Conservation (phyloP, 30 jellyfish, hydroid and myxozoan species). For the Catostylus mosaicus region DNA sequence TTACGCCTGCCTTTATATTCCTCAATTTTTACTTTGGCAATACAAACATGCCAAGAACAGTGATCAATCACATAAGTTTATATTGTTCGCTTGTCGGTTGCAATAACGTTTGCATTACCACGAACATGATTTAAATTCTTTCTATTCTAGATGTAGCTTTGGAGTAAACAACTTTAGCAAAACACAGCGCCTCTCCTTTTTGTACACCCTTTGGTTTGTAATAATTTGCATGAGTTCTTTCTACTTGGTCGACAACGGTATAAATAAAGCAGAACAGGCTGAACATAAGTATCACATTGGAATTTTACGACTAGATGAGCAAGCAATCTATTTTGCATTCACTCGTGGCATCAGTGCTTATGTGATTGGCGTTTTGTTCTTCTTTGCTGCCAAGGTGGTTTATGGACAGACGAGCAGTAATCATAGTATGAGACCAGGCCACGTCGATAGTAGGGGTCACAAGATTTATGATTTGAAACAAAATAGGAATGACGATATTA, state of each 20-base stretch:
- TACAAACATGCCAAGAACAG: no score
- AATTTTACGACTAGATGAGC: conserved; percentile 15
- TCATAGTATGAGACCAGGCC: not conserved
- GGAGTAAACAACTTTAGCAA: conserved; percentile 46
- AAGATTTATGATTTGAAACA: not conserved
- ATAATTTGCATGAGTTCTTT: conserved; percentile 30
- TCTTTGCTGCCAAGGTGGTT: conserved; percentile 3
- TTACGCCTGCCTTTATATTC: no score
- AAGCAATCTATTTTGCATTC: conserved; percentile 5
- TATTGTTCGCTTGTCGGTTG: no score
- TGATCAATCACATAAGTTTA: no score
- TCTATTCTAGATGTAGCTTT: conserved; percentile 19
- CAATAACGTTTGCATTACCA: no score
- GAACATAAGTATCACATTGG: conserved; percentile 41
- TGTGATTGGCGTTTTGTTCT: conserved; percentile 21
- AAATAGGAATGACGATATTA: not conserved
- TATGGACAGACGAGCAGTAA: conserved; percentile 7
- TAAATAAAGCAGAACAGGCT: not conserved
- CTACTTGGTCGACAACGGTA: not conserved
- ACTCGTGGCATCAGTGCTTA: conserved; percentile 13
- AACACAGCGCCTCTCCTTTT: conserved; percentile 49
- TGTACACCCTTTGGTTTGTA: conserved; percentile 34
- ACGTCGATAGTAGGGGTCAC: conserved; percentile 19
- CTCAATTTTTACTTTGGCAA: no score
- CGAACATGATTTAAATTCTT: not conserved